Conservation (phyloP, 2,113 vertebrate genomes). For the Cochlearius cochlearius region DNA sequence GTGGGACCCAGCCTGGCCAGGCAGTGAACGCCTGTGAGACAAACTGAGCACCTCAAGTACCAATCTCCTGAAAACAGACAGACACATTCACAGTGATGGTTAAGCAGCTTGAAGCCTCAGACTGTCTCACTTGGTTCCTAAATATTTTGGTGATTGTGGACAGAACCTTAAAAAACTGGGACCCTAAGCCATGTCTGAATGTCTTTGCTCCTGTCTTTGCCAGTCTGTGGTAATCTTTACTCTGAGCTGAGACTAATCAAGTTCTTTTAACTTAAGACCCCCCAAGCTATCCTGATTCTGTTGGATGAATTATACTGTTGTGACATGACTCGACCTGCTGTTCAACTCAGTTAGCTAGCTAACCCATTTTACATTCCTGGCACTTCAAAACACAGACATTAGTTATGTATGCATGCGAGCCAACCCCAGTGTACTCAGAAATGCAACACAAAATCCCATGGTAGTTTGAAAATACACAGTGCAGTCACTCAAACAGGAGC, state of each 20-base stretch:
- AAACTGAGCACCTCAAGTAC: not conserved
- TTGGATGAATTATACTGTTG: slow-evolving; percentile 33
- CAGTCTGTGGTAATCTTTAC: slow-evolving; percentile 1
- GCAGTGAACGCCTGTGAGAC: not conserved
- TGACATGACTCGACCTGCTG: slow-evolving; percentile 40
- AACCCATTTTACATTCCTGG: slow-evolving; percentile 16
- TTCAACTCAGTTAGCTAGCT: not conserved
- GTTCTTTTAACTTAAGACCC: not conserved
- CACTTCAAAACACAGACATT: slow-evolving; percentile 36
- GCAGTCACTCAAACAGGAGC: not conserved
- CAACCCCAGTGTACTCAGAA: not conserved
- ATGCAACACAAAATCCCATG: slow-evolving; percentile 11
- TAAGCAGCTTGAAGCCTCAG: not conserved
- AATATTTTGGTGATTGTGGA: not conserved
- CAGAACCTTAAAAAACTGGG: not conserved
- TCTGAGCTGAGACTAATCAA: slow-evolving; percentile 3
- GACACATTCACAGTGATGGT: not conserved
- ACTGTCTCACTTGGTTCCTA: not conserved
- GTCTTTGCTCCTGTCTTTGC: not conserved
- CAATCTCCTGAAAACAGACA: not conserved
- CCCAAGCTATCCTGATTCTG: not conserved
- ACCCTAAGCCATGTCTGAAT: not conserved
- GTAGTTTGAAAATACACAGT: not conserved
- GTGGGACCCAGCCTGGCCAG: not conserved
- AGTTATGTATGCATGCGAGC: not conserved